A percentile compares a stretch with the other conserved stretches of the same genome.
Conservation (phyloP, 2,113 vertebrate species). For the Haplochromis burtoni region DNA sequence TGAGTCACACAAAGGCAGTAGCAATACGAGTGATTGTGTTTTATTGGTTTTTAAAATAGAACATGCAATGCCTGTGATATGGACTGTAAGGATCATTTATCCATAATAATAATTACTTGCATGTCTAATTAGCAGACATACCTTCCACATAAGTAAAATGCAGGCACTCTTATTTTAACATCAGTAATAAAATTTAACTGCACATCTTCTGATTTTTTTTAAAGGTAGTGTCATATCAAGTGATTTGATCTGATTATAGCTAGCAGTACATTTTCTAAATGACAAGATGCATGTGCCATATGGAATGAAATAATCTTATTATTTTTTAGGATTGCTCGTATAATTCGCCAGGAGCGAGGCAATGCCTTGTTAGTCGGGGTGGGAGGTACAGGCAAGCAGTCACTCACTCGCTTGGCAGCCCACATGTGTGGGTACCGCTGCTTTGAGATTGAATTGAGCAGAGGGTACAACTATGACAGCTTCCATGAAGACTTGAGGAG, state of each 20-base stretch:
- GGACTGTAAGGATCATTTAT: not conserved
- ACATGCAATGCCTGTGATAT: not conserved
- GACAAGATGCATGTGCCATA: rapidly evolving
- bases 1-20: not conserved
- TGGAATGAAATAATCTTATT: rapidly evolving
- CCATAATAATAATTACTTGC: not conserved
- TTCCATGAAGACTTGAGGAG: constrained; percentile 85
- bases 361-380: constrained; percentile 84
- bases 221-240: not conserved
- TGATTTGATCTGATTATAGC: not conserved
- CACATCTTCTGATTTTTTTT: rapidly evolving
- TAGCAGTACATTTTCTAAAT: not conserved
- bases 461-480: constrained; percentile 80
- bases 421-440: constrained; percentile 82
- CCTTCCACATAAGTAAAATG: not conserved
- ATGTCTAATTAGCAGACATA: not conserved
- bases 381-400: constrained; percentile 85
- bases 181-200: not conserved
- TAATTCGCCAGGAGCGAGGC: constrained; percentile 85
- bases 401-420: constrained; percentile 78
- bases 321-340: constrained; percentile 76
- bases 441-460: constrained; percentile 82
- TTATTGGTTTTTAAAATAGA: not conserved
- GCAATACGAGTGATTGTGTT: not conserved
- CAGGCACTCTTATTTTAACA: not conserved